Base-by-base conservation (phyloP, 2,888 invertebrate genomes). In the Ichneumoninae sp. region DNA sequence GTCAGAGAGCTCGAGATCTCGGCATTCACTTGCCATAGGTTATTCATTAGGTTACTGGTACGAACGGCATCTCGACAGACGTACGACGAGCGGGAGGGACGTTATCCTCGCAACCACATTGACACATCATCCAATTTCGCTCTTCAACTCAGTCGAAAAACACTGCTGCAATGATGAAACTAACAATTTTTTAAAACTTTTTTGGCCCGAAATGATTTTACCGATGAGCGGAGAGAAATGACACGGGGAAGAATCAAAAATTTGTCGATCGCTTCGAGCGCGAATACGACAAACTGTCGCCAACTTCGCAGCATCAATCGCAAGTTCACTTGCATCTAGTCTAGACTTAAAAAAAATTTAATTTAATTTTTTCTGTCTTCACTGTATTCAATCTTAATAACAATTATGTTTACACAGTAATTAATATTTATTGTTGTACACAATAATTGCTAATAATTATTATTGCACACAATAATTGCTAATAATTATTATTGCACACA, bases 81-180 rank as follows among this genome's bases (percentile, higher is more conserved):
- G 72, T 68, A 4, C 16, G 26, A 60, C 36, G 13, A 19, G 44
- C 47, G 5, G 70, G 7, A n/a, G 44, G n/a, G 22, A 65, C 33
- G 26, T 19, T 54, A 40, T 71, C 60, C 36, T 80, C 75, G 66
- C 80, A 80, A 36, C 66, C 75, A 26, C 80, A 80, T 66, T 71
- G 30, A 22, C 83, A 80, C 80, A 83, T 83, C 66, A 30, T 80
- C 36, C 19, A 69, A 26, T 68, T 62, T 66, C 26, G 52, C 3
- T 54, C 36, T 36, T 7, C 33, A 8, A 52, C 10, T 44, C 19
- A 26, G 33, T 5, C 54, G 40, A 50, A 22, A 33, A 16, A 40
- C 10, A n/a, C 54, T 8, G 26, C 5, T 13, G 8, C 52, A 50
- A n/a, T 16, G 47, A 22, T 33, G 26, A 80, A 52, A 74, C 80